phyloP scores from a whole-genome alignment of 1,140 invertebrate species.

The Telenomus remus region DNA sequence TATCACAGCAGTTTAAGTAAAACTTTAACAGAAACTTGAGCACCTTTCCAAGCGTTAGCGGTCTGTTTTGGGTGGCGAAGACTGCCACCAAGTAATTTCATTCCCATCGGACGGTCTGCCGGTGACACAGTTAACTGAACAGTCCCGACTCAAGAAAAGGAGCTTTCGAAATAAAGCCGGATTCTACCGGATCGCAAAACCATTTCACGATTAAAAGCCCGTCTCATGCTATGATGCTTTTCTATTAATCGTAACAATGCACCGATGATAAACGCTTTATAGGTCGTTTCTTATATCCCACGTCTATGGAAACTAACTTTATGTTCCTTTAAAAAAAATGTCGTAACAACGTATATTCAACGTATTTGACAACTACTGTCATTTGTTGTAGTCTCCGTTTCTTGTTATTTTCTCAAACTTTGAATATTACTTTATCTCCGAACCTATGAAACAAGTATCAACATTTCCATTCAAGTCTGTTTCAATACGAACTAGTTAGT shows the following conservation, averaged over 20 bases:
- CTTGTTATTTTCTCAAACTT: no score
- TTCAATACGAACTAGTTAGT: no score
- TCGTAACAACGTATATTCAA: no score
- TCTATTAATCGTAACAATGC: constrained; percentile 53
- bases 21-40: constrained; percentile 66
- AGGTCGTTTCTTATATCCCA: constrained; percentile 3
- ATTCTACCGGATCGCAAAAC: constrained; percentile 52
- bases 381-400: no score
- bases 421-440: no score
- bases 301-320: neutral
- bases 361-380: no score
- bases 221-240: constrained; percentile 43
- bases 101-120: constrained; percentile 57
- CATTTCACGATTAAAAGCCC: constrained; percentile 58
- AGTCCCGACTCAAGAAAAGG: constrained; percentile 44
- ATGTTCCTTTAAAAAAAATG: no score
- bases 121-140: constrained; percentile 57
- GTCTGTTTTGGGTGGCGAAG: constrained; percentile 49
- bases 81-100: constrained; percentile 46
- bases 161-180: constrained; percentile 44
- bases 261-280: constrained; percentile 27
- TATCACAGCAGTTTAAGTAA: constrained; percentile 64
- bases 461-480: no score
- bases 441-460: no score
- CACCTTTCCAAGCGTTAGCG: constrained; percentile 59